Evolutionary conservation across 2,888 invertebrate genomes (phyloP), one percentile per base, ranked within the genome.

Genomic region (Calliphora vomitoria): DNA sequence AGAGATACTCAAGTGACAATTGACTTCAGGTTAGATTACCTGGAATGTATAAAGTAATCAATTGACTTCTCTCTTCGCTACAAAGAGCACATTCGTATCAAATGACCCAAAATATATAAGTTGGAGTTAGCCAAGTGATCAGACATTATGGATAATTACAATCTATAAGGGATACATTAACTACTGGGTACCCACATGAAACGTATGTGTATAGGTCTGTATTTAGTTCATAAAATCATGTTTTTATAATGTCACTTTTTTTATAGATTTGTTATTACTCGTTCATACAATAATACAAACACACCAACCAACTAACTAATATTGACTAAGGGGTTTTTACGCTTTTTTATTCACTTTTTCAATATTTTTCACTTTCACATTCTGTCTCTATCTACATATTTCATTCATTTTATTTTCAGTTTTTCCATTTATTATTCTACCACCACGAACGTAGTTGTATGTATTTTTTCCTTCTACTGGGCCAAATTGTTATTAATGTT

Each of bases 401-500:
- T 64, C 50, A 50, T 15, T 62, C 50, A 60, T 35, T 81, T 68
- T 60, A 35, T 69, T 60, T 55, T 38, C 18, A 58, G n/a, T 47
- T 78, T 55, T 72, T 55, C 20, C 44, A 86, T 69, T 87, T 85
- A 86, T 78, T 84, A 62, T 75, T 58, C 69, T 81, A 55, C 62
- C 69, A 47, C 35, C 44, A 58, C 60, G n/a, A 79, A 66, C 25
- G 31, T 66, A 4, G 0, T 5, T 1, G 4, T 41, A 8, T 1
- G 4, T 41, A 8, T 60, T 75, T 35, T 50, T 31, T 84, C 5
- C 66, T 58, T 41, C 35, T 71, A 69, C 64, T 55, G 41, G 64
- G 47, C 47, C 81, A 82, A 75, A 72, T 85, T 71, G 50, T 81
- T 83, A 83, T 76, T 87, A 79, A 75, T 79, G 64, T 82, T 85